Conservation (phyloP, 2,888 invertebrate species). For the Eutolmus rufibarbis region DNA sequence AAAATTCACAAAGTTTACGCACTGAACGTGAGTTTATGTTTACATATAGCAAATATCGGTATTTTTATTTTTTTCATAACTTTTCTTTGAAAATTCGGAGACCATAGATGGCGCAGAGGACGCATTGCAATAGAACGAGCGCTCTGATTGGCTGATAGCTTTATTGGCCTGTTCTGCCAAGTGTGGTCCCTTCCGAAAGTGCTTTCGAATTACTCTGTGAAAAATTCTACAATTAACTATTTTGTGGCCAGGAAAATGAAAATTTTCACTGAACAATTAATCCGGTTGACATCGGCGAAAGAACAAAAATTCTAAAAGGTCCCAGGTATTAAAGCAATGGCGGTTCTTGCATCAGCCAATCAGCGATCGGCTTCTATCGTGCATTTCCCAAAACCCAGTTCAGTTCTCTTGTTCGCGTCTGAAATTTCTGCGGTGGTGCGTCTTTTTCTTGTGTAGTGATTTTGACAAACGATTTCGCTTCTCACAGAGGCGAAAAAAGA, state of each 20-base stretch:
- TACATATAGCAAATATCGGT: constrained; percentile 8
- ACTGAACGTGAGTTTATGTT: constrained; percentile 24
- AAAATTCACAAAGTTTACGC: background rate
- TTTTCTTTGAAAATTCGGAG: constrained; percentile 36
- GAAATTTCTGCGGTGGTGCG: constrained; percentile 49
- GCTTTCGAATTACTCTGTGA: background rate
- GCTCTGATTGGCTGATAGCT: constrained; percentile 40
- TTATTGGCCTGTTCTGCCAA: constrained; percentile 19
- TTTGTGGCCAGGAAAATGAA: background rate
- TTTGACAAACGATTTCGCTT: constrained; percentile 47
- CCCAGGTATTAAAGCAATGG: constrained; percentile 63
- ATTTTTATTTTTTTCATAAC: constrained; percentile 32
- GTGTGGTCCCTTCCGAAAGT: background rate
- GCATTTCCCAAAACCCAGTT: constrained; percentile 50
- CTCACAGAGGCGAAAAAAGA: constrained; percentile 41
- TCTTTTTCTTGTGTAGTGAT: constrained; percentile 48
- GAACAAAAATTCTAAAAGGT: background rate
- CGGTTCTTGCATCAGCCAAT: constrained; percentile 75
- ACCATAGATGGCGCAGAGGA: constrained; percentile 46
- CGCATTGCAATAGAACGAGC: constrained; percentile 37
- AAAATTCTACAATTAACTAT: background rate
- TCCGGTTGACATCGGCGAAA: background rate
- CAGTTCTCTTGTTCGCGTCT: constrained; percentile 49
- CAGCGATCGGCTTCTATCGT: constrained; percentile 71
- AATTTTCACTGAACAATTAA: background rate